These are phyloP conservation scores for Drosophila dives DNA, from an alignment of 2,888 invertebrate genomes.

Conservation along the genomic window DNA sequence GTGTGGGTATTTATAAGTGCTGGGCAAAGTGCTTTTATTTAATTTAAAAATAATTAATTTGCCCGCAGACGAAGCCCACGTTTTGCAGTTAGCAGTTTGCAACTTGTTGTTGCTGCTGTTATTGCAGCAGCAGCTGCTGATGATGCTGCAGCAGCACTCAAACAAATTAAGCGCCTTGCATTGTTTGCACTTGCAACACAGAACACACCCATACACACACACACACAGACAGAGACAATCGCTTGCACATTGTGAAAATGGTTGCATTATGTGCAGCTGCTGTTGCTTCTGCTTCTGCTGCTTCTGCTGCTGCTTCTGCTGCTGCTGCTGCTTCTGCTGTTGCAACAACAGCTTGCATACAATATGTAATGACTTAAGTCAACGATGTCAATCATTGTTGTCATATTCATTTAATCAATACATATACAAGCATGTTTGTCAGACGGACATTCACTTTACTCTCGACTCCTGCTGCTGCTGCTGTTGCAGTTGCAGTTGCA, in stretches of 20 bases:
- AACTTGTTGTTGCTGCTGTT: constrained; percentile 6
- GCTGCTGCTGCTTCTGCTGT: constrained; percentile 41
- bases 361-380: constrained; percentile 75
- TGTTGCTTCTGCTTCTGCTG: constrained; percentile 5
- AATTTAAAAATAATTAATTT: constrained; percentile 68
- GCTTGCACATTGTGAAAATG: constrained; percentile 31
- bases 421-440: constrained; percentile 22
- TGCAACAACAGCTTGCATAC: constrained; percentile 56
- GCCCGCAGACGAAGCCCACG: constrained; percentile 31
- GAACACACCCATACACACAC: background rate
- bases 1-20: constrained; percentile 30
- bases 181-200: constrained; percentile 47
- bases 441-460: constrained; percentile 46
- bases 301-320: constrained; percentile 38
- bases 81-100: constrained; percentile 34
- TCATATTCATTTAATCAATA: constrained; percentile 74
- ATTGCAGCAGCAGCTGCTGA: background rate
- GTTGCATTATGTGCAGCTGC: constrained; percentile 51
- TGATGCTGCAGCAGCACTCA: constrained; percentile 43
- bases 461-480: constrained; percentile 25
- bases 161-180: constrained; percentile 61
- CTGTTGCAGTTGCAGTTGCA: constrained; percentile 7
- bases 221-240: background rate
- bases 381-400: constrained; percentile 72
- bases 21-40: constrained; percentile 55